Evolutionary conservation across 2,113 vertebrate genomes (phyloP), one percentile per base, ranked within the genome.

Genomic region (Phalacrocorax pelagicus): DNA sequence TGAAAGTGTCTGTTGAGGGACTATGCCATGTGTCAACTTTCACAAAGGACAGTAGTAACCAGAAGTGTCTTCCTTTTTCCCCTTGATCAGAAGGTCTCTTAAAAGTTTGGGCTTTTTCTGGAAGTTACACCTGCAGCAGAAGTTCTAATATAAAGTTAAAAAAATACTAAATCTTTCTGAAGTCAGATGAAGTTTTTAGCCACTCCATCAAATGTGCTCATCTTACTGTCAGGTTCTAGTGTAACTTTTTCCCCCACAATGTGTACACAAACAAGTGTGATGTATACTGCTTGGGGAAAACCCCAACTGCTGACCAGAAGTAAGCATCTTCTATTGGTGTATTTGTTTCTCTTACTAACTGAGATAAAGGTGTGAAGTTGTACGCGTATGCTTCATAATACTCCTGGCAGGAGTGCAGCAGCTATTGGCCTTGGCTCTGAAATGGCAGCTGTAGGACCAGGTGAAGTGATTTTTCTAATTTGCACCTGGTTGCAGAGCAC

Each of bases 391-490:
- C 47, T 40, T 52, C 12, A 3, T 5, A 29, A 15, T 49, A 17
- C 10, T 42, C 38, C 44, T 34, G 70, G 30, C 30, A 66, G 72
- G 36, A 36, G 22, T 5, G 15, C n/a, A 49, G 91, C 73, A 79
- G 73, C 93, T 85, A 5, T 42, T 51, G 59, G 19, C n/a, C 21
- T 54, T 54, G 19, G 34, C 34, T 46, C 55, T n/a, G 7, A 57
- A 69, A 7, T 9, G 67, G 12, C 34, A n/a, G 55, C 36, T 49
- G 19, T 3, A 46, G 88, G 51, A 80, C 13, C 79, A 94, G 88
- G 71, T 92, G 90, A 90, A 75, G 10, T 17, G 30, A 46, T 20
- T 93, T 91, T 90, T 26, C 81, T 80, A 36, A 52, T 57, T 36
- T n/a, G 13, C 19, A 10, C 8, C 27, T 65, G 30, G 6, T 26